These are phyloP conservation scores for Caenorhabditis tropicalis DNA, from an alignment of 1,140 invertebrate species.

Conservation along the genomic window DNA sequence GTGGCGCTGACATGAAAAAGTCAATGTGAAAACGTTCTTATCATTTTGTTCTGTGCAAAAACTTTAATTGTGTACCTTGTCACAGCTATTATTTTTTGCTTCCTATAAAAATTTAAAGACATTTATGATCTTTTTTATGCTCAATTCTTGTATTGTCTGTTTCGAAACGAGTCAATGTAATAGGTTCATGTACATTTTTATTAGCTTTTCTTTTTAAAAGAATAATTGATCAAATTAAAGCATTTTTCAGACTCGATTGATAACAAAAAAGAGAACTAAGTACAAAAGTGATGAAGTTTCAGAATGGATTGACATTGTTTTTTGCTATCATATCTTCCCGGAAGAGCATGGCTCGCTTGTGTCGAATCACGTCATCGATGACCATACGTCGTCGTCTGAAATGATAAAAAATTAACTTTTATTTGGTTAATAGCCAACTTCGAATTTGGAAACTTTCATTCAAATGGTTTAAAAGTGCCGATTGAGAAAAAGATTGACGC, in stretches of 20 bases:
- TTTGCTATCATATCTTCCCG: constrained; percentile 26
- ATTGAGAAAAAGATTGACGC: too few species aligned
- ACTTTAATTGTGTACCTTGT: background rate
- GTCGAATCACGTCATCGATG: constrained; percentile 25
- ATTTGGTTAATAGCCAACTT: too few species aligned
- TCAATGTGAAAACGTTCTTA: constrained; percentile 26
- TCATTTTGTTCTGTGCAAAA: constrained; percentile 38
- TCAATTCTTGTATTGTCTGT: background rate
- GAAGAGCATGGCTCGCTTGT: constrained; percentile 13
- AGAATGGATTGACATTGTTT: background rate
- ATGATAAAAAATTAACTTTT: background rate
- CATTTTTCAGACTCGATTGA: constrained; percentile 24
- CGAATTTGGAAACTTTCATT: too few species aligned
- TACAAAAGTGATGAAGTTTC: background rate
- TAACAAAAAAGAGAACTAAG: background rate
- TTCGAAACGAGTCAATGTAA: background rate
- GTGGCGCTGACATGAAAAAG: constrained; percentile 30
- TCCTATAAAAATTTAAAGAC: background rate
- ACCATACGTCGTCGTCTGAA: constrained; percentile 33
- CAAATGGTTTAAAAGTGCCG: too few species aligned
- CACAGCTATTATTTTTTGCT: background rate
- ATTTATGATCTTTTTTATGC: background rate
- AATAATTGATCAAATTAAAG: constrained; percentile 27
- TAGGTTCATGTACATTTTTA: constrained; percentile 10
- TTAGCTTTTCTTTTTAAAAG: background rate